phyloP scores from a whole-genome alignment of 2,888 invertebrate genomes.

The Drosophila kambysellisi region DNA sequence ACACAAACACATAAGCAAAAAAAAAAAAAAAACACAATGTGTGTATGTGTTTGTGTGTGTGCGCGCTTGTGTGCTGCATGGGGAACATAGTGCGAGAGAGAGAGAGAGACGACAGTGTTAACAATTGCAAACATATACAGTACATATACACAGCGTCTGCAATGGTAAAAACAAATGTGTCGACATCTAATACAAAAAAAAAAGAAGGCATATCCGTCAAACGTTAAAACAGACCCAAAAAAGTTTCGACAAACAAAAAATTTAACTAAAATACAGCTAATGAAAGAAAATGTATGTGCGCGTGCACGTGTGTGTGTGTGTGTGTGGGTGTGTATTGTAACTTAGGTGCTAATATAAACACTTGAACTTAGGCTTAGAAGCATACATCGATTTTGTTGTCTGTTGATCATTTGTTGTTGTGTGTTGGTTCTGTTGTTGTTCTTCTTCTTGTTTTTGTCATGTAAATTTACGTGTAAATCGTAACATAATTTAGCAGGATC shows the following conservation, averaged over 20 bases:
- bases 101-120: conserved; percentile 8
- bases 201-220: conserved; percentile 8
- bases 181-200: conserved; percentile 8
- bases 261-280: conserved; percentile 61
- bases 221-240: conserved; percentile 11
- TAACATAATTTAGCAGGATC: conserved; percentile 27
- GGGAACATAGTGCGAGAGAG: conserved; percentile 1
- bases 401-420: conserved; percentile 23
- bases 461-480: conserved; percentile 5
- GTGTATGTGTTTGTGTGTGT: conserved; percentile 1
- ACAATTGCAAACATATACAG: conserved; percentile 15
- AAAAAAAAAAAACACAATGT: neutral
- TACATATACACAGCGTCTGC: neutral
- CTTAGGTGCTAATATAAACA: conserved; percentile 46
- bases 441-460: conserved; percentile 27
- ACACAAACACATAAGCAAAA: conserved; percentile 23
- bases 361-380: conserved; percentile 44
- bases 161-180: conserved; percentile 18
- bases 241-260: conserved; percentile 25
- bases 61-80: conserved; percentile 20
- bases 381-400: conserved; percentile 25
- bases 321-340: conserved; percentile 30
- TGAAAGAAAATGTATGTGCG: conserved; percentile 14
- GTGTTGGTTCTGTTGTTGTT: conserved; percentile 7
- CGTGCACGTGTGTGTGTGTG: conserved; percentile 15